Base-by-base conservation (phyloP, 2,113 vertebrate species). In the Apteryx mantelli region DNA sequence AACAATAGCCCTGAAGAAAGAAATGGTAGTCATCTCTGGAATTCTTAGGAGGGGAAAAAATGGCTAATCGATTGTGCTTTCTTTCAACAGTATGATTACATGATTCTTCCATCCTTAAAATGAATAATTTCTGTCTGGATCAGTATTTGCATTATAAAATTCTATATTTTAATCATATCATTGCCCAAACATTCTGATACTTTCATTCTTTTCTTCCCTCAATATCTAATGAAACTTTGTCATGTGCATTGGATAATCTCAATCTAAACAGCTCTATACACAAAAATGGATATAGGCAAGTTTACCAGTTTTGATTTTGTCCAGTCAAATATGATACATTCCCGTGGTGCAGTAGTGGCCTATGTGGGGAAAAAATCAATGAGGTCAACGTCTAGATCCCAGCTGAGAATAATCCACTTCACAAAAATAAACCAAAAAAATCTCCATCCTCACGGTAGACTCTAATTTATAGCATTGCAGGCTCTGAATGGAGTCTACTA, bases 351-450 rank as follows among this genome's bases (percentile, higher is more conserved):
- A 64, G 92, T 84, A 92, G 96, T 81, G 73, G 52, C 55, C 60
- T 93, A 2, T 55, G 36, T 46, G 50, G 30, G 40, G 52, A 22
- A 18, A 19, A 91, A 89, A 93, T 94, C 85, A 88, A 86, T 93
- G 88, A 91, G 88, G 82, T 96, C 90, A 95, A 75, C 44, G 83
- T 78, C 40, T 50, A 88, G 14, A 86, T 94, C 92, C 77, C 92
- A 92, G 44, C 26, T 91, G 94, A 95, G 84, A 89, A 94, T 89
- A 92, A 94, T 74, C 66, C 87, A 86, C 84, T 87, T 93, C 52
- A 91, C 91, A 95, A 97, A 95, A 95, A 89, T 89, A 94, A 96
- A 89, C 61, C 34, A 68, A 65, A 75, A 84, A 87, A 73, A 87
- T 91, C 86, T 89, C 65, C 1, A 1, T 91, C 83, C 76, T 87